Percentiles rank a stretch among this genome's conserved stretches.
Conservation (phyloP, 2,113 vertebrate species). For the Laterallus jamaicensis region DNA sequence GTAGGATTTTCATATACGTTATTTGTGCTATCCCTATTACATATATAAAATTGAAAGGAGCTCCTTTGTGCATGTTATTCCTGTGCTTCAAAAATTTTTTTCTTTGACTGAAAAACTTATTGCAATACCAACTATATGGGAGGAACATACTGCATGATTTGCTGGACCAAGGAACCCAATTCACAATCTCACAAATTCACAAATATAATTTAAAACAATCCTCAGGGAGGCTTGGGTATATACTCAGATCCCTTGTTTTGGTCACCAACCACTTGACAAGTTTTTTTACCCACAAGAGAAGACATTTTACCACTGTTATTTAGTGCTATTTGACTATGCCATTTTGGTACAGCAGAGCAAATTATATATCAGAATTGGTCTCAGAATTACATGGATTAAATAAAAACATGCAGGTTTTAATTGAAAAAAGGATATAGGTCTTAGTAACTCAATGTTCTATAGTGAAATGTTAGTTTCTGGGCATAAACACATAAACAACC, state of each 20-base stretch:
- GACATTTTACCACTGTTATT: not conserved
- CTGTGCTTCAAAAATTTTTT: not conserved
- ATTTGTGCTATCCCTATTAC: not conserved
- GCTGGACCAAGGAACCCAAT: not conserved
- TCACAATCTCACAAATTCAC: not conserved
- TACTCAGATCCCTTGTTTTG: not conserved
- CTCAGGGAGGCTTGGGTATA: not conserved
- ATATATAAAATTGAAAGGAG: not conserved
- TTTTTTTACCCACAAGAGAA: not conserved
- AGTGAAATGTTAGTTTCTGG: not conserved
- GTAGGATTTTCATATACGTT: not conserved
- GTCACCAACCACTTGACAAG: not conserved
- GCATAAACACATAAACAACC: not conserved
- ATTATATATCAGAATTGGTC: not conserved
- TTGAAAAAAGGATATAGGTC: not conserved
- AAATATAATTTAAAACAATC: not conserved
- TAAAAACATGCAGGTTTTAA: not conserved
- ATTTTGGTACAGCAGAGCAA: not conserved
- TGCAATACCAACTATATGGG: not conserved
- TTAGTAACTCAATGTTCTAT: not conserved
- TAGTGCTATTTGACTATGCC: conserved; percentile 12
- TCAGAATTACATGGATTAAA: not conserved
- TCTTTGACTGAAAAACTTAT: not conserved
- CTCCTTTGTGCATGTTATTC: not conserved
- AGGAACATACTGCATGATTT: not conserved